phyloP scores from a whole-genome alignment of 37 sponge, comb jelly and placozoan species.

The Halichondria panicea region DNA sequence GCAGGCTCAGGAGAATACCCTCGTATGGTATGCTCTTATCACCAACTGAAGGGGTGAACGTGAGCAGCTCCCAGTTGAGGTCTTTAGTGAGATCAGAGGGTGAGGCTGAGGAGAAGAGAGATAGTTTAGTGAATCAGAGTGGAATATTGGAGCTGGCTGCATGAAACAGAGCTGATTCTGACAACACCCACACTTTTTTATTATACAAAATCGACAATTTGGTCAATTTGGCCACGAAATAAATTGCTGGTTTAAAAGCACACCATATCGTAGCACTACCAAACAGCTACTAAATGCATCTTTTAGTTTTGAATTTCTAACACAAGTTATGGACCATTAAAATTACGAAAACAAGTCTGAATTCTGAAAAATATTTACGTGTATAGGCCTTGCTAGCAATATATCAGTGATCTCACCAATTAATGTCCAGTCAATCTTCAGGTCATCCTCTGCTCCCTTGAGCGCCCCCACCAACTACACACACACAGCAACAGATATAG shows the following conservation, averaged over 20 bases:
- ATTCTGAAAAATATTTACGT: no score
- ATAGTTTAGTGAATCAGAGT: background rate
- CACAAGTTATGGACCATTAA: no score
- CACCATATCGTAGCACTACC: no score
- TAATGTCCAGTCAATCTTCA: background rate
- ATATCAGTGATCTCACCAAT: no score
- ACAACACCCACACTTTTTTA: no score
- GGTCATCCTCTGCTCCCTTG: background rate
- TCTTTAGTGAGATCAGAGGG: constrained; percentile 8
- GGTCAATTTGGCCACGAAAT: no score
- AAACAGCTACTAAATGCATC: no score
- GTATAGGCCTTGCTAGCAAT: no score
- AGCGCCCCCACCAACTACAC: constrained; percentile 12
- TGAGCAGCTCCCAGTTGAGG: constrained; percentile 25
- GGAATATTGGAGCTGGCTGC: background rate
- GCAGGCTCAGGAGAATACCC: constrained; percentile 39
- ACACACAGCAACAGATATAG: no score
- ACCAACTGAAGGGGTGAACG: constrained; percentile 9
- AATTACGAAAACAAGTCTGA: no score
- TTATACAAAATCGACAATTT: background rate
- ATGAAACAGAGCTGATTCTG: background rate
- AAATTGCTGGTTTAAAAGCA: no score
- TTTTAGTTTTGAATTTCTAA: no score
- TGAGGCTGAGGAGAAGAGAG: background rate
- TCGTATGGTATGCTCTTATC: constrained; percentile 39